Evolutionary conservation across 1,140 invertebrate genomes (phyloP).

Genomic region (Pseudomyrmex cubaensis): DNA sequence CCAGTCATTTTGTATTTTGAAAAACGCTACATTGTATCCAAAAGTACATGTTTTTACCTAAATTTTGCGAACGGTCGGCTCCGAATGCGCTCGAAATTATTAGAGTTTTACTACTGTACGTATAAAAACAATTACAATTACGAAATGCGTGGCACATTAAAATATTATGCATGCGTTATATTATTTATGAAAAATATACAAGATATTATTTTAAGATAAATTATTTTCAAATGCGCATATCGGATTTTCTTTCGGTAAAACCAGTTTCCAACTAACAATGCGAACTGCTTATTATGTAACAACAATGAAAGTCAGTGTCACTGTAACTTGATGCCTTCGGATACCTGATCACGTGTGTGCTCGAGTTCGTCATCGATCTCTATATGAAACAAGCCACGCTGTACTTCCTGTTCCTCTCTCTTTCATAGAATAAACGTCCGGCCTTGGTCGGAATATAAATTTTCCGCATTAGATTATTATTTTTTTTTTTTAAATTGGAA

Average conservation of each 20-base stretch:
- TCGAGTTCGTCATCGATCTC: conserved; percentile 48
- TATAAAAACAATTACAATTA: no score
- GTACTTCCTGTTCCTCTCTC: not conserved
- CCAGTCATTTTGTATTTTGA: no score
- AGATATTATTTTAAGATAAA: not conserved
- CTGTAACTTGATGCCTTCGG: conserved; percentile 21
- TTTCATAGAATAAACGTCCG: conserved; percentile 16
- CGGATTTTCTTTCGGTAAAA: conserved; percentile 13
- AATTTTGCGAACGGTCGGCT: no score
- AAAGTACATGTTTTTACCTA: no score
- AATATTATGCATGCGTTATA: no score
- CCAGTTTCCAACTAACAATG: conserved; percentile 25
- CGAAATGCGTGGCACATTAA: no score
- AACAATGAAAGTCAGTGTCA: conserved; percentile 68
- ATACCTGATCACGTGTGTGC: conserved; percentile 10
- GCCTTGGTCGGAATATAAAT: not conserved
- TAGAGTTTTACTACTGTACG: no score
- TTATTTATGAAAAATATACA: no score
- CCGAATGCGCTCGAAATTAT: no score
- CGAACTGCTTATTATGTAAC: conserved; percentile 61
- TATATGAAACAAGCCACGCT: conserved; percentile 2
- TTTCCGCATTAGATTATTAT: not conserved
- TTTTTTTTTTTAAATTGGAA: no score
- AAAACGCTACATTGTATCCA: no score
- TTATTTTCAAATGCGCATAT: not conserved